Conservation (phyloP, 2,797 vertebrate genomes). For the Crossoptilon crossoptilon region DNA sequence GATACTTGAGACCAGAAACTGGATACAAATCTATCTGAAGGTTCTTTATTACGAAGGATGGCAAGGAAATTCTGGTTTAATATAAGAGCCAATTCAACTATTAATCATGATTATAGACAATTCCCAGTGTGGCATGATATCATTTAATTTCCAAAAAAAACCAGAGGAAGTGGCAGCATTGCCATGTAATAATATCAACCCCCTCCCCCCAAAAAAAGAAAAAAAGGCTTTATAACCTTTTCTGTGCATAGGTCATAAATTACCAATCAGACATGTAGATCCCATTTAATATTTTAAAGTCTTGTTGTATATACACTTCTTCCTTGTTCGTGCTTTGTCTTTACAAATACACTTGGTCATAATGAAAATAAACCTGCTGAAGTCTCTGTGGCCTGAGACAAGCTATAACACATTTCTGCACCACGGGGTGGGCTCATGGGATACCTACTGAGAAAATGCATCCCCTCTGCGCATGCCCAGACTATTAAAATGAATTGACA, state of each 20-base stretch:
- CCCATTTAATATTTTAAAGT: slow-evolving; percentile 76
- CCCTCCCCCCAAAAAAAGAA: not conserved
- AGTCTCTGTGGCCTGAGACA: slow-evolving; percentile 82
- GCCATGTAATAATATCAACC: slow-evolving; percentile 5
- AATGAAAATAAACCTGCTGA: slow-evolving; percentile 83
- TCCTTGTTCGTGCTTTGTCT: slow-evolving; percentile 74
- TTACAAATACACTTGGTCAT: slow-evolving; percentile 78
- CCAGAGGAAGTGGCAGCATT: slow-evolving; percentile 41
- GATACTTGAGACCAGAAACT: slow-evolving; percentile 29
- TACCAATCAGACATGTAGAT: slow-evolving; percentile 66
- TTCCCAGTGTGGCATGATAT: slow-evolving; percentile 58
- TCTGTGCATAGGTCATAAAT: slow-evolving; percentile 65
- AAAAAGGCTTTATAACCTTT: slow-evolving; percentile 23
- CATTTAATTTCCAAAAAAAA: slow-evolving; percentile 64
- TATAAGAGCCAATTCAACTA: slow-evolving; percentile 72
- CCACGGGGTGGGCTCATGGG: slow-evolving; percentile 82
- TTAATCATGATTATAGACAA: slow-evolving; percentile 76
- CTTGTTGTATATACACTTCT: slow-evolving; percentile 59
- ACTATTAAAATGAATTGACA: slow-evolving; percentile 89
- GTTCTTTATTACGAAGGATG: slow-evolving; percentile 67
- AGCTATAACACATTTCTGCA: slow-evolving; percentile 85
- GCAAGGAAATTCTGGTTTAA: slow-evolving; percentile 70
- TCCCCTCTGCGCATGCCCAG: slow-evolving; percentile 85
- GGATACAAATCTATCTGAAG: slow-evolving; percentile 63
- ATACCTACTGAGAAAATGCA: slow-evolving; percentile 82